Conservation (phyloP, 2,888 invertebrate genomes). For the Archips xylosteana region DNA sequence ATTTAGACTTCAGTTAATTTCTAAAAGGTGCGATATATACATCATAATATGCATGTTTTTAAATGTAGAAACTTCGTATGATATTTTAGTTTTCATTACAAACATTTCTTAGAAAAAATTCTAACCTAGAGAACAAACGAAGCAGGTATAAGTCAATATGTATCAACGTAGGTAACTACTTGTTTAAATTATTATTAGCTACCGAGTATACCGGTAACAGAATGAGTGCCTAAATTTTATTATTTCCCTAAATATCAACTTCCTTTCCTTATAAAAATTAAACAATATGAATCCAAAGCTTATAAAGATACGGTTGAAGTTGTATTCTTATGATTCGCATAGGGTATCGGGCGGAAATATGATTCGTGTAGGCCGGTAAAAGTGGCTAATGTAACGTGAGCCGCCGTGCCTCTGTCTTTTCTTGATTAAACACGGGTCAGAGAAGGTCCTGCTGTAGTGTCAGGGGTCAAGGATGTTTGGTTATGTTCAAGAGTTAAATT, state of each 20-base stretch:
- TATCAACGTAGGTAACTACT: no score
- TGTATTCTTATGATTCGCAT: conserved; percentile 52
- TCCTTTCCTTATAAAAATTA: conserved; percentile 47
- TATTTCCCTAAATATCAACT: conserved; percentile 55
- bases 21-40: no score
- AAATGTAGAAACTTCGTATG: no score
- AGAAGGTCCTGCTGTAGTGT: conserved; percentile 52
- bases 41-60: no score
- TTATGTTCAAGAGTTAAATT: conserved; percentile 70
- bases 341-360: conserved; percentile 80
- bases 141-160: no score
- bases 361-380: conserved; percentile 70
- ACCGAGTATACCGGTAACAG: conserved; percentile 1
- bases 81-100: no score
- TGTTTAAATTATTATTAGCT: no score
- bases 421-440: conserved; percentile 49
- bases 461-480: conserved; percentile 66
- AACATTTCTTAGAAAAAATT: no score
- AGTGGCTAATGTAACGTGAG: conserved; percentile 63
- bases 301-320: conserved; percentile 56
- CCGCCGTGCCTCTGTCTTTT: conserved; percentile 55
- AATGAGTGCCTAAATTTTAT: conserved; percentile 5
- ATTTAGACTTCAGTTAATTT: no score
- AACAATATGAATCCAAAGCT: conserved; percentile 47
- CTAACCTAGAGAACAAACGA: no score